These are phyloP conservation scores for Muntiacus muntjak DNA, from an alignment of 2,113 vertebrate species.

Conservation along the genomic window DNA sequence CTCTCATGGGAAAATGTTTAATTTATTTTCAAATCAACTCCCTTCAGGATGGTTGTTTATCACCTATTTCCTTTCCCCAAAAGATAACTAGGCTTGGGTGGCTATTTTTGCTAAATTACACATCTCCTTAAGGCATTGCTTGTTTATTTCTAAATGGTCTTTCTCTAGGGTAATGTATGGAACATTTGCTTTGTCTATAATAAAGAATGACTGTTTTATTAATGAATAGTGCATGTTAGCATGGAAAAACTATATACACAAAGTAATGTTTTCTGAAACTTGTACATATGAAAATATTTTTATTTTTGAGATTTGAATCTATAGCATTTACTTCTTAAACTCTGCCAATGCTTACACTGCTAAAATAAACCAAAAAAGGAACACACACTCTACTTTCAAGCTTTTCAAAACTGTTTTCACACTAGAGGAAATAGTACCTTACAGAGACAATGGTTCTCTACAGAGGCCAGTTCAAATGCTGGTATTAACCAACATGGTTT, in stretches of 20 bases:
- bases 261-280: background rate
- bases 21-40: slow-evolving; percentile 70
- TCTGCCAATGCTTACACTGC: background rate
- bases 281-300: background rate
- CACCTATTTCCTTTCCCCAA: slow-evolving; percentile 54
- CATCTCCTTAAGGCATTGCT: slow-evolving; percentile 58
- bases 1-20: slow-evolving; percentile 49
- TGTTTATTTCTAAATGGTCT: slow-evolving; percentile 67
- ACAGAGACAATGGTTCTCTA: background rate
- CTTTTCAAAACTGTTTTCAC: background rate
- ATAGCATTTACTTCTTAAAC: background rate
- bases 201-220: slow-evolving; percentile 62
- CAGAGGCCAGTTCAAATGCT: background rate
- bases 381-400: background rate
- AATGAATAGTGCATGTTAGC: slow-evolving; percentile 31
- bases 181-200: slow-evolving; percentile 50
- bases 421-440: background rate
- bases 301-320: background rate
- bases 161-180: slow-evolving; percentile 54
- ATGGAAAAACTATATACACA: background rate
- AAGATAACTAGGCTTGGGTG: slow-evolving; percentile 58
- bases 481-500: background rate
- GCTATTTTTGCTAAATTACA: slow-evolving; percentile 67
- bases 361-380: background rate
- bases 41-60: slow-evolving; percentile 66